Conservation (phyloP, 2,888 invertebrate species). For the Nemotelus nigrinus region DNA sequence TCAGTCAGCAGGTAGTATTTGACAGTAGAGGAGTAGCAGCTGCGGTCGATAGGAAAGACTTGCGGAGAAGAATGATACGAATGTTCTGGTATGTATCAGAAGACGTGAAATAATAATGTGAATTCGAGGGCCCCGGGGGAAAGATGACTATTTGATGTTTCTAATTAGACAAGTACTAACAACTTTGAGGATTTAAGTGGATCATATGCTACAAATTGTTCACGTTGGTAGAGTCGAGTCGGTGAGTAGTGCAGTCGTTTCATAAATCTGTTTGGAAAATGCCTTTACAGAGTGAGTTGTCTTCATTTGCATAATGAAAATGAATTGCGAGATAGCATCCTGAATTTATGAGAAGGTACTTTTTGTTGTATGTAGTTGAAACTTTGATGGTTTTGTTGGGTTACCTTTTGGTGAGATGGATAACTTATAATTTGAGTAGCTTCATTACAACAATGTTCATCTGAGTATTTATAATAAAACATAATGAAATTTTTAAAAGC, state of each 20-base stretch:
- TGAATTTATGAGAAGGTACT: not conserved
- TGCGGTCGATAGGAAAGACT: not conserved
- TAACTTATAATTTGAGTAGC: not conserved
- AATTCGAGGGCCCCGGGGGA: not conserved
- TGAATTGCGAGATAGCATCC: not conserved
- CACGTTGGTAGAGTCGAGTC: not conserved
- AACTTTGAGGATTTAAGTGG: not conserved
- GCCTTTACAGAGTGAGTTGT: not conserved
- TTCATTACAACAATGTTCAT: not conserved
- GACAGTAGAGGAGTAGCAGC: not conserved
- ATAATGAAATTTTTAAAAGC: too few species aligned
- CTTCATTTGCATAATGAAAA: conserved; percentile 4
- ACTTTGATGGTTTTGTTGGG: too few species aligned
- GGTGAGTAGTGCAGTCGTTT: not conserved
- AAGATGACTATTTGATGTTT: conserved; percentile 3
- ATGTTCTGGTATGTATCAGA: conserved; percentile 6
- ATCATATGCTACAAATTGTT: conserved; percentile 23
- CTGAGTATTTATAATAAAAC: not conserved
- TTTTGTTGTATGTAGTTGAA: not conserved
- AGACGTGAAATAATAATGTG: conserved; percentile 1
- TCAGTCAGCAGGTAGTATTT: not conserved
- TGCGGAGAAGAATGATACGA: not conserved
- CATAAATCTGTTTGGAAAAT: not conserved
- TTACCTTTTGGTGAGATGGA: too few species aligned
- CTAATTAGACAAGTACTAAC: not conserved